Evolutionary conservation across 2,113 vertebrate genomes (phyloP), one percentile per base, ranked within the genome.

Genomic region (Illadopsis cleaveri): DNA sequence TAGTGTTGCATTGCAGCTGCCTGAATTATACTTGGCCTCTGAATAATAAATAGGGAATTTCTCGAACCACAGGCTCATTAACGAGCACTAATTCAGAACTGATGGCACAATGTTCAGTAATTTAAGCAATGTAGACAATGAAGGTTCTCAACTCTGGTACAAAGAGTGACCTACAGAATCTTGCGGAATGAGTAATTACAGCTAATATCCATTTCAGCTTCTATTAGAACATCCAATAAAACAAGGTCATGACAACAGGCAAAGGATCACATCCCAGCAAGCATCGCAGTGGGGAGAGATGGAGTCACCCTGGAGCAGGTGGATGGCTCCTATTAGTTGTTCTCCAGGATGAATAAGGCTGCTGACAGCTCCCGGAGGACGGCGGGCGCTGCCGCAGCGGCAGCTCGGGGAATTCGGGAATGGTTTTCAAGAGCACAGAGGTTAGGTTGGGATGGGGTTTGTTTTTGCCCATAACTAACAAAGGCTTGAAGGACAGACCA

Each of bases 81-180:
- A 97, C 76, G 97, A 98, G 97, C 92, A 89, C 97, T 97, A 97
- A 98, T 98, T 98, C 98, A 97, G 97, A 97, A 97, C 96, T 96
- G 97, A 98, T 97, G 96, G 97, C 94, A 92, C 96, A 84, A 86
- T 94, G 94, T 97, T 97, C 97, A 93, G 97, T 97, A 96, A 98
- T 98, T 97, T 97, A 97, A 98, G 97, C 95, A 89, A 96, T 60
- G 93, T 91, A 97, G 96, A 98, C 97, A 98, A 97, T 96, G 97
- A 97, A 97, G 96, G 96, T 97, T 98, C 98, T 98, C 96, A 96
- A 96, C 97, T 97, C 96, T 54, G 96, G 89, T 96, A 97, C 98
- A 97, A 96, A 98, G 96, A 98, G 95, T 76, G 56, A 97, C 97
- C 98, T 93, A 93, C 91, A 88, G 97, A 97, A 98, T 97, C 92